A percentile compares a stretch with the other conserved stretches of the same genome.
phyloP scores from a whole-genome alignment of 2,797 vertebrate genomes.

The Crenuchus spilurus region DNA sequence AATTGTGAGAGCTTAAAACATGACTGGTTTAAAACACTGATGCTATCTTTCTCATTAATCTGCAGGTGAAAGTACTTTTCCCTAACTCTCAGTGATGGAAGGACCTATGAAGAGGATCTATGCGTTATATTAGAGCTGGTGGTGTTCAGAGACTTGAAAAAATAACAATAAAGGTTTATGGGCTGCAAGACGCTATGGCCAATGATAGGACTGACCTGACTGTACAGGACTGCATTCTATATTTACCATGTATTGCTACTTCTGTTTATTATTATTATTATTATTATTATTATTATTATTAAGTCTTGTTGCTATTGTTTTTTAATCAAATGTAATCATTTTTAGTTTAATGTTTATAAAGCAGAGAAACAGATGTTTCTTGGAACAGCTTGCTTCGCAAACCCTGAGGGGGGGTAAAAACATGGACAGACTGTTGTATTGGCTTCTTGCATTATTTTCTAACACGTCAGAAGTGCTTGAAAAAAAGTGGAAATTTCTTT shows the following conservation, averaged over 20 bases:
- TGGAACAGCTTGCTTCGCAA: constrained; percentile 69
- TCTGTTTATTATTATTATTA: constrained; percentile 77
- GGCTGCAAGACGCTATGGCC: constrained; percentile 72
- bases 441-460: constrained; percentile 76
- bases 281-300: constrained; percentile 78
- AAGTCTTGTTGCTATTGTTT: constrained; percentile 58
- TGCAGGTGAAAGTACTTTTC: constrained; percentile 70
- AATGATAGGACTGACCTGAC: constrained; percentile 71
- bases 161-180: constrained; percentile 73
- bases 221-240: constrained; percentile 83
- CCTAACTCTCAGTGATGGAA: constrained; percentile 38
- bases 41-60: constrained; percentile 18
- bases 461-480: constrained; percentile 58
- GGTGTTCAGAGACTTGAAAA: constrained; percentile 54
- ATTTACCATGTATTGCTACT: constrained; percentile 72
- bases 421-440: constrained; percentile 75
- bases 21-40: not conserved
- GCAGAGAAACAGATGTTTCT: constrained; percentile 72
- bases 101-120: constrained; percentile 45
- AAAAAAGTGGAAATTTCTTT: constrained; percentile 71
- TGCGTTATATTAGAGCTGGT: constrained; percentile 63
- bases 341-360: constrained; percentile 78
- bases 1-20: not conserved
- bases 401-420: constrained; percentile 60
- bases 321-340: constrained; percentile 78